Conservation (phyloP, 1,140 invertebrate species). For the Neodiprion fabricii region DNA sequence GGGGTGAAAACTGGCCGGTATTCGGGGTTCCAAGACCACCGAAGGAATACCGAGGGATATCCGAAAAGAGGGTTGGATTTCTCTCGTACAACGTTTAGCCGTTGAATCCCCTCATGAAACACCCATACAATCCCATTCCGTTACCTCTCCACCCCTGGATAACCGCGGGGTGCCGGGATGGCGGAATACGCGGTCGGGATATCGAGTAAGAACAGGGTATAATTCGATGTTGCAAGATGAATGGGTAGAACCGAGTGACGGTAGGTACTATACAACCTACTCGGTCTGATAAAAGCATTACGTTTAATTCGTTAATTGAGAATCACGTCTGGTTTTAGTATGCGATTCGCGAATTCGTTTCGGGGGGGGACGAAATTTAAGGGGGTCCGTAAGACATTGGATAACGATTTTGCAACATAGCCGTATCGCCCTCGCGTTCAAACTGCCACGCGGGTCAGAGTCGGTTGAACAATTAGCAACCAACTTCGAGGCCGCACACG, state of each 20-base stretch:
- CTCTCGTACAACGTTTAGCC: background rate
- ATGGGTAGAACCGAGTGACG: background rate
- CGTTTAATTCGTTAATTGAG: background rate
- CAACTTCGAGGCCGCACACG: no score
- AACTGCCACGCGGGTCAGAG: no score
- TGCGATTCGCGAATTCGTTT: slow-evolving; percentile 1
- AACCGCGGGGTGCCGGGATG: no score
- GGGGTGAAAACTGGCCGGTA: background rate
- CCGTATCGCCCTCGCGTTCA: no score
- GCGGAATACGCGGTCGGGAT: no score
- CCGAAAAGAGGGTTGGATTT: no score
- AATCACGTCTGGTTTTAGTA: slow-evolving; percentile 1
- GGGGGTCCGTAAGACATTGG: no score
- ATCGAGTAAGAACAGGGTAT: background rate
- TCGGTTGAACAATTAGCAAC: no score
- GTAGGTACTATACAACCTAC: no score
- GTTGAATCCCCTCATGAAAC: slow-evolving; percentile 4
- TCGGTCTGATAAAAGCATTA: background rate
- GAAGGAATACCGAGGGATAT: background rate
- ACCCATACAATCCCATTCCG: background rate
- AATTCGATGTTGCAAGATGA: background rate
- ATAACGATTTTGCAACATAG: no score
- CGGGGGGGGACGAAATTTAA: no score
- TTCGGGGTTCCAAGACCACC: background rate
- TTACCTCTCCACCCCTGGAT: background rate